Conservation (phyloP, 2,113 vertebrate genomes). For the Lagopus leucura region DNA sequence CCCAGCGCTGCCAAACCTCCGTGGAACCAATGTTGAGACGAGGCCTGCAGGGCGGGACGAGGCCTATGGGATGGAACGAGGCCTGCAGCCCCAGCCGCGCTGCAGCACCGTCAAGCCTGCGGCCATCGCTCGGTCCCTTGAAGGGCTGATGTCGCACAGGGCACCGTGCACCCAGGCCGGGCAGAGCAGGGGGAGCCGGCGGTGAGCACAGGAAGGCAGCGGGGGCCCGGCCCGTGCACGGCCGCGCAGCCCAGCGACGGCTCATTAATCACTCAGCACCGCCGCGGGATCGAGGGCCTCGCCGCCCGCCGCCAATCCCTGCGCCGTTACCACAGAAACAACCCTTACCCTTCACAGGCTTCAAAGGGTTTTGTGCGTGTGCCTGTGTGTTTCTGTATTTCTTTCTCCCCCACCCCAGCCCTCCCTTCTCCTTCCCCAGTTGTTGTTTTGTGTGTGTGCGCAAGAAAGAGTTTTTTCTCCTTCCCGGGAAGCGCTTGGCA, state of each 20-base stretch:
- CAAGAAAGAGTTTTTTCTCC: background rate
- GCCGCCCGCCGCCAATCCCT: conserved; percentile 70
- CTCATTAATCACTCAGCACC: conserved; percentile 77
- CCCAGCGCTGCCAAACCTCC: rapidly evolving
- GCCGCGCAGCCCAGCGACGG: conserved; percentile 9
- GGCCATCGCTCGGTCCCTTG: background rate
- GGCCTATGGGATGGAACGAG: background rate
- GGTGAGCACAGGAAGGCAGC: rapidly evolving
- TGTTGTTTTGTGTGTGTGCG: background rate
- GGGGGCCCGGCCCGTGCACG: background rate
- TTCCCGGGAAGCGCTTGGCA: conserved; percentile 66
- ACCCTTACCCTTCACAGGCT: conserved; percentile 81
- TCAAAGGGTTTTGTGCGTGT: conserved; percentile 74
- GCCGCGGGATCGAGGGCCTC: conserved; percentile 70
- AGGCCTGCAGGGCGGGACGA: background rate
- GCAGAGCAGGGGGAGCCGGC: rapidly evolving
- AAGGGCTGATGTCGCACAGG: background rate
- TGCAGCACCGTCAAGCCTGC: background rate
- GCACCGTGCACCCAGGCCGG: background rate
- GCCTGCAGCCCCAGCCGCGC: background rate
- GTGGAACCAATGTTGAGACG: background rate
- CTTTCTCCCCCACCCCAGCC: background rate
- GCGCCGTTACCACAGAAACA: conserved; percentile 83
- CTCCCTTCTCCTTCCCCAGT: background rate
- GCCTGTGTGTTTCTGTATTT: conserved; percentile 44